Conservation (phyloP, 2,113 vertebrate genomes). For the Syngnathoides biaculeatus region DNA sequence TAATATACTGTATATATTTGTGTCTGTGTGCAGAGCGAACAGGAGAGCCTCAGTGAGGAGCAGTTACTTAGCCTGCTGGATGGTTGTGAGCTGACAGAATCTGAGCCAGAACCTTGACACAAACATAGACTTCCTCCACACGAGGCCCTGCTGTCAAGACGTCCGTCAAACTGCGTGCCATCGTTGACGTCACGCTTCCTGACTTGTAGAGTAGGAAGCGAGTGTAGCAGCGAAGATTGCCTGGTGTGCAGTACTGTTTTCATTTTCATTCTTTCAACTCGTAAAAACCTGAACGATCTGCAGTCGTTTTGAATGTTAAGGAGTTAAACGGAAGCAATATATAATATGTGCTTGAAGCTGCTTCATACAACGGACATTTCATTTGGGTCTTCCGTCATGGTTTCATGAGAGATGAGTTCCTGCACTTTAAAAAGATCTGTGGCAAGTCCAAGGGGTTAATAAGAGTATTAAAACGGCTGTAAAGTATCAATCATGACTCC, state of each 20-base stretch:
- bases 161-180: constrained; percentile 3
- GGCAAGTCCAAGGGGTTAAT: no score
- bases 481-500: no score
- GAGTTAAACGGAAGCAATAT: not conserved
- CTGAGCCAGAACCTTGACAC: constrained; percentile 19
- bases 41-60: constrained; percentile 47
- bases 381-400: not conserved
- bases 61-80: constrained; percentile 65
- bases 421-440: no score
- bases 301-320: not conserved
- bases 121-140: not conserved
- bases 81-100: constrained; percentile 57
- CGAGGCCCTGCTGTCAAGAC: constrained; percentile 24
- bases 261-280: not conserved
- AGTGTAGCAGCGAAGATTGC: not conserved
- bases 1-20: not conserved
- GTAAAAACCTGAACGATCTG: not conserved
- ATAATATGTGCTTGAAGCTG: not conserved
- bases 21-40: constrained; percentile 46
- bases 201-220: not conserved
- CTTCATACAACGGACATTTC: not conserved
- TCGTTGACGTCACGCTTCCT: not conserved
- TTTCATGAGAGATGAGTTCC: not conserved
- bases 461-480: no score
- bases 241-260: not conserved